Percentiles rank a stretch among this genome's conserved stretches.
These are phyloP conservation scores for Sipha maydis DNA, from an alignment of 2,888 invertebrate species.

Conservation along the genomic window DNA sequence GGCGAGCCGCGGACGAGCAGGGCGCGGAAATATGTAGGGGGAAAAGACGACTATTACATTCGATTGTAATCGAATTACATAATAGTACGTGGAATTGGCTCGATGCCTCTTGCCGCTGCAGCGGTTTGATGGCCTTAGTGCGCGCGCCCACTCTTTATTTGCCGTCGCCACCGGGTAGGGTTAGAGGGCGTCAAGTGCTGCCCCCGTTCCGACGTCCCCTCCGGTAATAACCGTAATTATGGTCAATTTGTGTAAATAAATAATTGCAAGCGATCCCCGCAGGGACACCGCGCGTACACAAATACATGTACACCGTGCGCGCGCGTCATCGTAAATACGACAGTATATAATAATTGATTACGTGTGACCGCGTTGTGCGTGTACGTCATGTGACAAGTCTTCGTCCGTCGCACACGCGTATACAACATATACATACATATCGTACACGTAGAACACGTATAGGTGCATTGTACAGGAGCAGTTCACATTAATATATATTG, in stretches of 20 bases:
- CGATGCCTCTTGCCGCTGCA: neutral
- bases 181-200: constrained; percentile 54
- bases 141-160: constrained; percentile 29
- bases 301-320: neutral
- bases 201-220: constrained; percentile 13
- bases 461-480: no score
- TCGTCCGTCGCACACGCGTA: neutral
- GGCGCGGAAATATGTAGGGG: neutral
- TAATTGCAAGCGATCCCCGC: constrained; percentile 29
- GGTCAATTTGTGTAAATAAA: constrained; percentile 57
- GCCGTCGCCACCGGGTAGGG: constrained; percentile 39
- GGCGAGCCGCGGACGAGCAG: neutral
- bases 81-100: neutral
- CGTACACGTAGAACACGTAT: neutral
- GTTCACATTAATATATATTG: neutral
- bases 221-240: constrained; percentile 58
- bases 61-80: constrained; percentile 45
- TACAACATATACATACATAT: neutral
- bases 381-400: constrained; percentile 1
- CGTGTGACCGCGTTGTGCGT: neutral
- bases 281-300: constrained; percentile 15
- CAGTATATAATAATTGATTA: constrained; percentile 35
- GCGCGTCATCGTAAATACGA: neutral
- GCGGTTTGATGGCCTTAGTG: neutral
- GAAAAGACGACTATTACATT: neutral